Evolutionary conservation across 2,797 vertebrate genomes (phyloP), one percentile per base, ranked within the genome.

Genomic region (Sphaeramia orbicularis): DNA sequence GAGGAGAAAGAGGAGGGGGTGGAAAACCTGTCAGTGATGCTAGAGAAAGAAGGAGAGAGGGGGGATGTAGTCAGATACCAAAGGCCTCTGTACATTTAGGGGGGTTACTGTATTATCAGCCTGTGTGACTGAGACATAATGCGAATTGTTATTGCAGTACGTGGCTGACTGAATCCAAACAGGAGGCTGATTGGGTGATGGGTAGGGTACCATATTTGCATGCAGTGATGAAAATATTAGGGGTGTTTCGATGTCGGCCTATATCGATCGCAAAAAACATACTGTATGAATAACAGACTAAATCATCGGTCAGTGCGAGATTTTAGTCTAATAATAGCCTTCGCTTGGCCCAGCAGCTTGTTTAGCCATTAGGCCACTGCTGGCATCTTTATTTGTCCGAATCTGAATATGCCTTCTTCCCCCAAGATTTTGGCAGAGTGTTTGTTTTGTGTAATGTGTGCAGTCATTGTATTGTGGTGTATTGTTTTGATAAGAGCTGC

Each of bases 401-500:
- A 53, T 81, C 9, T 65, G 60, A 74, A 80, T 60, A 54, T 78
- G 65, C 44, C 49, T 24, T 44, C 64, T 16, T 16, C 58, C 15
- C 58, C 41, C 48, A 60, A 65, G 55, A 80, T 74, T 27, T 65
- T 82, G 83, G 72, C 81, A 72, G 61, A n/a, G 69, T 65, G 75
- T 71, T 71, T 84, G 74, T 89, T 83, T 76, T 81, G 80, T 88
- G 84, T 84, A 77, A 76, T 81, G 71, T 81, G 85, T 87, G 83
- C 83, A 81, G 83, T 88, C 88, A 88, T 91, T 89, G 80, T 85
- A 71, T 90, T 76, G 85, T 87, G 81, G 60, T 80, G 80, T 81
- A 83, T 90, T 87, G 89, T 93, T 91, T 86, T 91, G 87, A 87
- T 88, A 35, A 53, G 81, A 83, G 83, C 84, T 80, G 81, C 47